These are phyloP conservation scores for Scaptomyza polygonia DNA, from an alignment of 2,888 invertebrate species.

Conservation along the genomic window DNA sequence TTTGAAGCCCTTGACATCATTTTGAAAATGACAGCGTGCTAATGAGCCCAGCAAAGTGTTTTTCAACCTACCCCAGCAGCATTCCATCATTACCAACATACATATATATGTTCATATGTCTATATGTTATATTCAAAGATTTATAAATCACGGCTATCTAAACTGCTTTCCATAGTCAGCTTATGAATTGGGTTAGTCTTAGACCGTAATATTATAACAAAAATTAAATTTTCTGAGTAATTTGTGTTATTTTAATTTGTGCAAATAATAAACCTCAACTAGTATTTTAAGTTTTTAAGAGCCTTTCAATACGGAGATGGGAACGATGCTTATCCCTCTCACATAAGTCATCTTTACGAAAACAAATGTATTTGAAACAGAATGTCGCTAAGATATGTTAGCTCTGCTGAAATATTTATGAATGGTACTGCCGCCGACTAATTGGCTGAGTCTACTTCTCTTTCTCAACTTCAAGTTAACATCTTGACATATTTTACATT, in stretches of 20 bases:
- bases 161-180: constrained; percentile 17
- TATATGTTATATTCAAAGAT: constrained; percentile 47
- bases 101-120: constrained; percentile 1
- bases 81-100: constrained; percentile 41
- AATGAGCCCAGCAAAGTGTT: constrained; percentile 68
- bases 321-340: constrained; percentile 15
- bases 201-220: constrained; percentile 32
- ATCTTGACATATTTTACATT: too few species aligned
- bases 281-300: constrained; percentile 17
- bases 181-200: constrained; percentile 20
- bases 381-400: too few species aligned
- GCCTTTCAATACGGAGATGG: constrained; percentile 29
- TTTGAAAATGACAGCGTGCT: constrained; percentile 69
- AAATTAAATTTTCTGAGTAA: neutral
- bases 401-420: too few species aligned
- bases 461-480: too few species aligned
- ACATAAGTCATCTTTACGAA: constrained; percentile 36
- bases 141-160: constrained; percentile 52
- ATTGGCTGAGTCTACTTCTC: too few species aligned
- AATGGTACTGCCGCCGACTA: too few species aligned
- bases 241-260: constrained; percentile 33
- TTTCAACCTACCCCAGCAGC: constrained; percentile 37
- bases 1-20: constrained; percentile 70
- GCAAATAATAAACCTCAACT: constrained; percentile 2
- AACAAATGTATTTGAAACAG: neutral